Evolutionary conservation across 1,140 invertebrate genomes (phyloP), one percentile per base, ranked within the genome.

Genomic region (Drosophila kanapiae): DNA sequence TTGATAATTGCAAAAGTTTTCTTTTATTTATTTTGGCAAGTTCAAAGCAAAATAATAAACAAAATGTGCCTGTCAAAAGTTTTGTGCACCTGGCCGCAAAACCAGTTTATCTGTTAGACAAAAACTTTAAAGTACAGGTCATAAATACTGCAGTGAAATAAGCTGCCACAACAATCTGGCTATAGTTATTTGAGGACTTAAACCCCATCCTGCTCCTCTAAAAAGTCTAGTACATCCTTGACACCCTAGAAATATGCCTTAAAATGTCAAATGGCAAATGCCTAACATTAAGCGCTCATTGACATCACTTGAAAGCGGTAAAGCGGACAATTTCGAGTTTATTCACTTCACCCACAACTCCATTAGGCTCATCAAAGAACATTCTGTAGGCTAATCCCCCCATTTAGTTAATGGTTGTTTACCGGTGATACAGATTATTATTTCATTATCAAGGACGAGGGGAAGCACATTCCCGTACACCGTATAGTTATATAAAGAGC

Each of bases 321-420:
- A 23, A 72, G 27, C 1, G 42, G 11, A 9, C 65, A 56, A 48
- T 45, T 47, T 47, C 1, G 42, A 71, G 51, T 23, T 54, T 35
- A 47, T 40, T 37, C 43, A 35, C 37, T 38, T 51, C 16, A 33
- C 10, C 43, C 51, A 38, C 49, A 70, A 48, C 51, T 71, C 43
- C 69, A 72, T 72, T 72, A 48, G 9, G 65, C 49, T 51, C 69
- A 60, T 72, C 69, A 72, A 72, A 72, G 53, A 58, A 16, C 68
- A 51, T 59, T 59, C 37, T 16, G 16, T 33, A 40, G 29, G 67
- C 67, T 72, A 72, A 71, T 72, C 67, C 53, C 5, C 53, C 45
- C n/a, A 71, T 72, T 72, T 49, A 59, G 53, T 51, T 71, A 71
- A 71, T 59, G 53, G 18, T 72, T 71, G 43, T 59, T 71, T 59